These are phyloP conservation scores for Pachypeltis micranthus DNA, from an alignment of 1,140 invertebrate species.

Conservation along the genomic window DNA sequence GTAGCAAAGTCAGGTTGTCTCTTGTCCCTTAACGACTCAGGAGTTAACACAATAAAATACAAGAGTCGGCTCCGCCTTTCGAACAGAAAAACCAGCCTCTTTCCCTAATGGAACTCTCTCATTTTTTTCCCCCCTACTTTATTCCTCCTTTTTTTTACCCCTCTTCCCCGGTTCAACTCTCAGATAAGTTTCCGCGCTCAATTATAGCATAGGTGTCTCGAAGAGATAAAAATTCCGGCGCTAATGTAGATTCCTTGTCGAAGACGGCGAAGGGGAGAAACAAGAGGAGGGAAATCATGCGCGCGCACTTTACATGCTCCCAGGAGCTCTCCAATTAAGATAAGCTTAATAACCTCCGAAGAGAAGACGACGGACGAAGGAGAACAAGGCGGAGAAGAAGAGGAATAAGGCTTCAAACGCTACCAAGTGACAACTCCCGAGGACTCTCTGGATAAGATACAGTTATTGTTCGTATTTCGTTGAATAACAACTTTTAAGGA, in stretches of 20 bases:
- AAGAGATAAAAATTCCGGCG: constrained; percentile 14
- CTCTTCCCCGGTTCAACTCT: too few species aligned
- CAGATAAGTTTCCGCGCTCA: not conserved
- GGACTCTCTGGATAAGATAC: not conserved
- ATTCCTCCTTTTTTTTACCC: too few species aligned
- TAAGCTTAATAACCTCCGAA: constrained; percentile 10
- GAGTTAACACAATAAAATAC: constrained; percentile 7
- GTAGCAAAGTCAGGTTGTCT: not conserved
- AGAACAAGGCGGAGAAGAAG: too few species aligned
- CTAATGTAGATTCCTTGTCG: constrained; percentile 15
- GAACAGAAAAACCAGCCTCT: not conserved
- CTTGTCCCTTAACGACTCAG: not conserved
- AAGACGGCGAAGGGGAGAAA: not conserved
- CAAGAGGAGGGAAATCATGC: not conserved
- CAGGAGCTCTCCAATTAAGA: constrained; percentile 14
- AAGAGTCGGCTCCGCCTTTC: constrained; percentile 5
- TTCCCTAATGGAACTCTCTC: not conserved
- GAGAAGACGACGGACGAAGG: too few species aligned
- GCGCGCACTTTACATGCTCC: not conserved
- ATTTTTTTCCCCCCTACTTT: too few species aligned
- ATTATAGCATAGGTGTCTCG: not conserved
- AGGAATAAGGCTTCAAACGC: constrained; percentile 1
- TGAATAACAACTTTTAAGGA: not conserved
- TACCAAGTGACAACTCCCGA: not conserved
- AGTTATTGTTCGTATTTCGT: not conserved